These are phyloP conservation scores for Julus scandinavius DNA, from an alignment of 2,888 invertebrate species.

Conservation along the genomic window DNA sequence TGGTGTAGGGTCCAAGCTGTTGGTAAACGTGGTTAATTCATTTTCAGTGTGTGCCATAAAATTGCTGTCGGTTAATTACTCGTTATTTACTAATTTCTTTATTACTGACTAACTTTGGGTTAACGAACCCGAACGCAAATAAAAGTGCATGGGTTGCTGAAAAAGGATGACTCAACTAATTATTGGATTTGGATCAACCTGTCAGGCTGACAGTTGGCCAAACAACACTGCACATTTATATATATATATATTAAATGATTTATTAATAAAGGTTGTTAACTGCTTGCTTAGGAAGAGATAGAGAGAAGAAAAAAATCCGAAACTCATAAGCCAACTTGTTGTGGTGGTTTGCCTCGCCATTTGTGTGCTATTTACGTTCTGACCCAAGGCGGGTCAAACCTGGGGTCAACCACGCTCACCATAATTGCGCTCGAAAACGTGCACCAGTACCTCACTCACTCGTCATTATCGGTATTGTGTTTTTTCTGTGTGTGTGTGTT, in stretches of 20 bases:
- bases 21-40: neutral
- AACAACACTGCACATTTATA: neutral
- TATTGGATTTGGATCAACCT: slow-evolving; percentile 33
- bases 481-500: neutral
- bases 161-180: slow-evolving; percentile 16
- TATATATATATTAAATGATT: neutral
- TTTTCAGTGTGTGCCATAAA: neutral
- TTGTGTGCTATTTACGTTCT: neutral
- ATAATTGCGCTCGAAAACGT: slow-evolving; percentile 26
- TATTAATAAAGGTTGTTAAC: neutral
- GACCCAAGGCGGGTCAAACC: neutral
- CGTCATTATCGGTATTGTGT: slow-evolving; percentile 25
- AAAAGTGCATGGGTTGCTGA: slow-evolving; percentile 2
- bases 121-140: slow-evolving; percentile 14
- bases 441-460: slow-evolving; percentile 2
- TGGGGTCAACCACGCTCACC: slow-evolving; percentile 6
- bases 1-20: neutral
- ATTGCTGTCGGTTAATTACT: neutral
- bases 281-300: neutral
- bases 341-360: neutral
- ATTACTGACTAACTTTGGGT: slow-evolving; percentile 27
- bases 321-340: neutral
- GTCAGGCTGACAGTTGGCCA: slow-evolving; percentile 13
- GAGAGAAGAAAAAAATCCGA: neutral
- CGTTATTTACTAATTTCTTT: slow-evolving; percentile 27